Evolutionary conservation across 1,140 invertebrate genomes (phyloP).

Genomic region (Nymphalis io): DNA sequence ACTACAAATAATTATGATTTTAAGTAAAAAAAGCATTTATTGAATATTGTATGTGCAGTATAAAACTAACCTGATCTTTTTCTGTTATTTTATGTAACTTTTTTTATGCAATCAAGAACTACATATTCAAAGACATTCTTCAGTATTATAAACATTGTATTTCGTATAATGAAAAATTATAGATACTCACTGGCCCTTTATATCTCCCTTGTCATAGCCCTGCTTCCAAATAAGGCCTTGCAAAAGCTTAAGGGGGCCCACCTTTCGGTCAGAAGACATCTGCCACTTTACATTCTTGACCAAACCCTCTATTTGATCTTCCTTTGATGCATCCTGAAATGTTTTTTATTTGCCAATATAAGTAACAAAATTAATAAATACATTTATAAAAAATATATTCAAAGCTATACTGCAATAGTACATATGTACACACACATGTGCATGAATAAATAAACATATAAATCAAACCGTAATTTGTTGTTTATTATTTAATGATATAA

Average conservation of each 20-base stretch:
- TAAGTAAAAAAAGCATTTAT: too few relatives aligned
- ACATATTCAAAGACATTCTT: background rate
- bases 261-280: slow-evolving; percentile 91
- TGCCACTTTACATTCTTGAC: slow-evolving; percentile 88
- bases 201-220: slow-evolving; percentile 88
- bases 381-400: too few relatives aligned
- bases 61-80: too few relatives aligned
- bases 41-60: too few relatives aligned
- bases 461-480: too few relatives aligned
- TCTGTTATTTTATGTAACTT: too few relatives aligned
- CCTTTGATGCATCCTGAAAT: slow-evolving; percentile 76
- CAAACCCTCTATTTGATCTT: slow-evolving; percentile 82
- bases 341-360: background rate
- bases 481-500: too few relatives aligned
- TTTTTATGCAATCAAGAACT: too few relatives aligned
- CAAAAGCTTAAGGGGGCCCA: slow-evolving; percentile 89
- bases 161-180: background rate
- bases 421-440: too few relatives aligned
- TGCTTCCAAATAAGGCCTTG: slow-evolving; percentile 94
- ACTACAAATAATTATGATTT: too few relatives aligned
- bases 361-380: background rate
- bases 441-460: too few relatives aligned
- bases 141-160: slow-evolving; percentile 2
- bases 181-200: slow-evolving; percentile 93
- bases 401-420: too few relatives aligned